phyloP scores from a whole-genome alignment of 2,888 invertebrate genomes.

The Biston stratarius region DNA sequence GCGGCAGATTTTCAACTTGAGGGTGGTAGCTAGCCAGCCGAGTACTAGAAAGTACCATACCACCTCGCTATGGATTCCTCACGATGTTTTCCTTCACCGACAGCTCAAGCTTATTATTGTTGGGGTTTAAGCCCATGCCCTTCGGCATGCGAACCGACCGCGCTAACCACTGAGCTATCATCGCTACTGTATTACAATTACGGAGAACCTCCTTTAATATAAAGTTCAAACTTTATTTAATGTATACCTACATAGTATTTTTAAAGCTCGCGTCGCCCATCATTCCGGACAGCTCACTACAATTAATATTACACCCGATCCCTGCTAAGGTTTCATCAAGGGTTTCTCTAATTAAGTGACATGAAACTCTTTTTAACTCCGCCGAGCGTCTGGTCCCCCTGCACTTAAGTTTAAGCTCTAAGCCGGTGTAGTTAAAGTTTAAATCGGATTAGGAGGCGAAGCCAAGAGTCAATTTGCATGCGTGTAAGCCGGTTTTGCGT shows the following conservation, averaged over 20 bases:
- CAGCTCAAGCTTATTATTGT: too few relatives aligned
- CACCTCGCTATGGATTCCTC: too few relatives aligned
- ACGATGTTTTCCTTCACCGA: too few relatives aligned
- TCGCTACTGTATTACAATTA: too few relatives aligned
- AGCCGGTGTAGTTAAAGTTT: slow-evolving; percentile 50
- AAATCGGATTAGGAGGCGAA: slow-evolving; percentile 51
- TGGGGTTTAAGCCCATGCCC: too few relatives aligned
- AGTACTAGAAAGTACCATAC: too few relatives aligned
- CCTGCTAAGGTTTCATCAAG: slow-evolving; percentile 71
- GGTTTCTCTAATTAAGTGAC: slow-evolving; percentile 80
- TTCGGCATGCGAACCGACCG: too few relatives aligned
- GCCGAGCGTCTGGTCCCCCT: slow-evolving; percentile 36
- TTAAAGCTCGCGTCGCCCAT: slow-evolving; percentile 10
- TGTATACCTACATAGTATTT: background rate
- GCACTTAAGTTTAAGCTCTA: slow-evolving; percentile 54
- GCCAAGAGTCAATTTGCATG: slow-evolving; percentile 63
- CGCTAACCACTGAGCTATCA: too few relatives aligned
- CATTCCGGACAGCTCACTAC: slow-evolving; percentile 28
- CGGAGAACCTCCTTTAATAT: too few relatives aligned
- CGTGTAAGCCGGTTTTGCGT: slow-evolving; percentile 61
- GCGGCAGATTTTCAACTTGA: too few relatives aligned
- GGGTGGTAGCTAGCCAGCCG: too few relatives aligned
- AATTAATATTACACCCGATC: slow-evolving; percentile 45
- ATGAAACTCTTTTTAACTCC: slow-evolving; percentile 64
- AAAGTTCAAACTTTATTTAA: too few relatives aligned